Evolutionary conservation across 2,797 vertebrate genomes (phyloP).

Genomic region (Peromyscus nudipes): DNA sequence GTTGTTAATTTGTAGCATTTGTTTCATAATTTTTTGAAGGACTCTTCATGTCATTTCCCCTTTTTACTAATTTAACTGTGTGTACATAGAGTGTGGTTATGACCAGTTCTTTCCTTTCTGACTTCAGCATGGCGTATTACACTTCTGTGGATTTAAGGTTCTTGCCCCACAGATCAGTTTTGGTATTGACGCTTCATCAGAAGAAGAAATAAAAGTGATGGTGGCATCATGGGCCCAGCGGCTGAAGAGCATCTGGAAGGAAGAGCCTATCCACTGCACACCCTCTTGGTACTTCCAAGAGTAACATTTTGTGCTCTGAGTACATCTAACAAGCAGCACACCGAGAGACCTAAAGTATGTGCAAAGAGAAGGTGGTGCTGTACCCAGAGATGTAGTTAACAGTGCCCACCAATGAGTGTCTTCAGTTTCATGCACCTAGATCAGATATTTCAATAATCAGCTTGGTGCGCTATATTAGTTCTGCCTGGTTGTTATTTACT

Average conservation of each 20-base stretch:
- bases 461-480: not conserved
- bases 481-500: not conserved
- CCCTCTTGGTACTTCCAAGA: slow-evolving; percentile 90
- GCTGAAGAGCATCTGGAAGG: slow-evolving; percentile 89
- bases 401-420: not conserved
- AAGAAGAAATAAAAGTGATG: slow-evolving; percentile 87
- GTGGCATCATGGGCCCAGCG: slow-evolving; percentile 89
- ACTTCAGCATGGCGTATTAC: slow-evolving; percentile 91
- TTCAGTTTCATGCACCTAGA: not conserved
- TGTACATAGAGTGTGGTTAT: not conserved
- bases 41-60: not conserved
- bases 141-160: slow-evolving; percentile 94
- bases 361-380: not conserved
- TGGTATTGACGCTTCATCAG: slow-evolving; percentile 83
- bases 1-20: not conserved
- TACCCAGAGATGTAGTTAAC: not conserved
- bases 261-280: slow-evolving; percentile 90
- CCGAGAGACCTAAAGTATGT: not conserved
- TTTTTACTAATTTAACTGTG: not conserved
- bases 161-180: slow-evolving; percentile 94
- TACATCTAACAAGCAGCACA: not conserved
- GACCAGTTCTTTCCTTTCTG: not conserved
- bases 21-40: not conserved
- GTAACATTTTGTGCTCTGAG: not conserved
- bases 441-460: not conserved